Percentiles rank a stretch among this genome's conserved stretches.
phyloP scores from a whole-genome alignment of 2,888 invertebrate genomes.

The Ferdinandea cuprea region DNA sequence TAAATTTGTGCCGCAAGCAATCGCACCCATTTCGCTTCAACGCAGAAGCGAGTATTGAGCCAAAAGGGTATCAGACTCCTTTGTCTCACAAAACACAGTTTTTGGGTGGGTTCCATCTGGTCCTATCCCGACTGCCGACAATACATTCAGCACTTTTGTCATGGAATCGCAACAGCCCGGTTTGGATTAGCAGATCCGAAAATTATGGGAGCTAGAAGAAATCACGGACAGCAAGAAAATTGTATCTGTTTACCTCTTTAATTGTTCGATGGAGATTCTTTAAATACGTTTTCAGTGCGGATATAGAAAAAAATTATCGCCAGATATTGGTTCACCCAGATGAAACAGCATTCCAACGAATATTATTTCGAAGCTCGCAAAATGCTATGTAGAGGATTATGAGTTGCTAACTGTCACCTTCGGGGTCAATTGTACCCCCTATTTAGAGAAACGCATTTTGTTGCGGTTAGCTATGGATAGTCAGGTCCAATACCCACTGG shows the following conservation, averaged over 20 bases:
- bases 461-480: not conserved
- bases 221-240: not conserved
- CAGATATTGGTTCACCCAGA: too few relatives aligned
- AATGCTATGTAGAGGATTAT: too few relatives aligned
- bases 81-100: not conserved
- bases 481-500: not conserved
- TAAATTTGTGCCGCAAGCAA: not conserved
- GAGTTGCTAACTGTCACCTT: too few relatives aligned
- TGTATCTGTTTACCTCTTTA: too few relatives aligned
- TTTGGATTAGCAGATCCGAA: not conserved
- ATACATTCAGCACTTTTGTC: not conserved
- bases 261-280: too few relatives aligned
- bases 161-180: not conserved
- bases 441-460: not conserved
- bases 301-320: too few relatives aligned
- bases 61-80: not conserved
- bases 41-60: slow-evolving; percentile 10
- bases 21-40: not conserved
- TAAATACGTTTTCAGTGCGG: too few relatives aligned
- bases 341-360: too few relatives aligned
- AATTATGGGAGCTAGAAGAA: slow-evolving; percentile 13
- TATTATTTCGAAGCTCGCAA: too few relatives aligned
- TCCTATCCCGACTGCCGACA: not conserved
- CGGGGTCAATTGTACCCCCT: too few relatives aligned
- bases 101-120: not conserved